These are phyloP conservation scores for Cynopterus sphinx DNA, from an alignment of 2,797 vertebrate genomes.

Conservation along the genomic window DNA sequence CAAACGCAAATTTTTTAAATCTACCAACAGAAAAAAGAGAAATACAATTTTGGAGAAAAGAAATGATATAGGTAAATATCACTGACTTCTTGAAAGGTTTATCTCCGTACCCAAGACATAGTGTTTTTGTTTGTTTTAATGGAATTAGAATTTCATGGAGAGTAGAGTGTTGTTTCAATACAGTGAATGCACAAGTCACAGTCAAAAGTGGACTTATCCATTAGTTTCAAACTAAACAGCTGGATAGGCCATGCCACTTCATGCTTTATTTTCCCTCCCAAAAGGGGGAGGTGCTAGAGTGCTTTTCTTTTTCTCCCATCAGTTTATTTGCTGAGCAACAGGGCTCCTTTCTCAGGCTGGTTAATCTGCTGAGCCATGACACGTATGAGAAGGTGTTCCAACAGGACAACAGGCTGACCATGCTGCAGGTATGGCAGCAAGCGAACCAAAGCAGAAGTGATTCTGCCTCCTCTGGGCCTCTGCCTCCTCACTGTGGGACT, in stretches of 20 bases:
- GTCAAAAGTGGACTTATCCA: not conserved
- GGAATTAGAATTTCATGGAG: not conserved
- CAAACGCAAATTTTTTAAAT: slow-evolving; percentile 12
- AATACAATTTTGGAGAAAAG: not conserved
- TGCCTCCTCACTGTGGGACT: not conserved
- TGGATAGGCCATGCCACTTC: not conserved
- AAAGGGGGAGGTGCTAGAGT: not conserved
- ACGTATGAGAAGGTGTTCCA: not conserved
- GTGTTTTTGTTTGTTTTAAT: not conserved
- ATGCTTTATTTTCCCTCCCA: not conserved
- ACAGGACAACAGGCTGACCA: not conserved
- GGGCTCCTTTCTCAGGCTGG: not conserved
- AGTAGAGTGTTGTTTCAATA: not conserved
- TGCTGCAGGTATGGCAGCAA: rapidly evolving
- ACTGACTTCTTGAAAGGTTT: not conserved
- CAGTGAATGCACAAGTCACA: not conserved
- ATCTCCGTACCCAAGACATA: not conserved
- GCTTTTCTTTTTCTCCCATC: not conserved
- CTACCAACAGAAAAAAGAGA: not conserved
- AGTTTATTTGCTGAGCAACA: not conserved
- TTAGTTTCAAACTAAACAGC: not conserved
- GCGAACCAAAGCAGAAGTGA: not conserved
- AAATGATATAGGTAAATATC: not conserved
- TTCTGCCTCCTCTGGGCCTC: not conserved
- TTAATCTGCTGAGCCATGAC: not conserved